Base-by-base conservation (phyloP, 2,888 invertebrate genomes). In the Fabriciana adippe region DNA sequence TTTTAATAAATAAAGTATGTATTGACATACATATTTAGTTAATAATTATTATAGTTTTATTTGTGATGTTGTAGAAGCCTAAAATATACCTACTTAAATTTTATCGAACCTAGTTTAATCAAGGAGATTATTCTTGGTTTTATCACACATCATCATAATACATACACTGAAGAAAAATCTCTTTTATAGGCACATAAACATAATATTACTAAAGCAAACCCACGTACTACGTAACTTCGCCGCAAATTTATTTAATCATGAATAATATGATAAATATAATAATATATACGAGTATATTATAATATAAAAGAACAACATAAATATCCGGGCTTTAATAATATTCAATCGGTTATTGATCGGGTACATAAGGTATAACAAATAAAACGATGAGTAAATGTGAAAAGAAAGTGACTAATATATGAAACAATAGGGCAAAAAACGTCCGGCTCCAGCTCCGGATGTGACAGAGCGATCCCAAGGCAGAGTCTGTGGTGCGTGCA, bases 371-470 rank as follows among this genome's bases (percentile, higher is more conserved):
- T 35, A 35, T 35, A 41, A 41, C 8, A 41, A 41, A 41, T 41
- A 41, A 41, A 41, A 11, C 11, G 1, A 8, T 41, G 8, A 13
- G 5, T 41, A 21, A 45, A 8, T 45, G 16, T 15, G 6, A 45
- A 56, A 41, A 6, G 6, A 14, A 31, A 13, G 4, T 41, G 16
- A 57, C 8, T 6, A 26, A 47, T 21, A n/a, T n/a, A 11, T 14
- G 3, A 15, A 21, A 48, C 5, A 59, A 31, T 57, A 78, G 93
- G 89, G 89, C 69, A 93, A 93, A 75, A 92, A 92, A 75, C 85
- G 87, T 1, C 74, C 84, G 1, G 82, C 93, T 13, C 94, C 94
- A 41, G 94, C 94, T 53, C 94, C 94, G 41, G 94, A 94, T 79
- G 94, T 94, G 73, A 94, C 94, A 51, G 90, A 90, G 70, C 88